phyloP scores from a whole-genome alignment of 2,113 vertebrate species.

The Gadus chalcogrammus region DNA sequence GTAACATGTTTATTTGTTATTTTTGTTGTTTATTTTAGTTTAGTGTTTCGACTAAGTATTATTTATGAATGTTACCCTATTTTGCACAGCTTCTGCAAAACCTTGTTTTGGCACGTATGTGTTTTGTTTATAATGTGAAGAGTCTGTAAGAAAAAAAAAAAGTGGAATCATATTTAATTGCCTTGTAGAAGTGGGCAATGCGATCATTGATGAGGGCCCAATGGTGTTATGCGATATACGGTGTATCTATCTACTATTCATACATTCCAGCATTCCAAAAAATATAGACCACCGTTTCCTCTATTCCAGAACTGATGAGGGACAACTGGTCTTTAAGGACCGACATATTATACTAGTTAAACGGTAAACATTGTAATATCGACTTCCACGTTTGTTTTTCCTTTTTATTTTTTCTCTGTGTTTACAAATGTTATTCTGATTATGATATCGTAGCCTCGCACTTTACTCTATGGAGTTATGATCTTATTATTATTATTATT shows the following conservation, averaged over 20 bases:
- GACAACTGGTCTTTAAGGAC: constrained; percentile 1
- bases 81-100: constrained; percentile 40
- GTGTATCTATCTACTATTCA: constrained; percentile 5
- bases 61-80: constrained; percentile 26
- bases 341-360: constrained; percentile 33
- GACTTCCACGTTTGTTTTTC: constrained; percentile 2
- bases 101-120: constrained; percentile 35
- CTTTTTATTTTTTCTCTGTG: constrained; percentile 22
- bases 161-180: constrained; percentile 10
- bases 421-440: constrained; percentile 26
- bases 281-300: constrained; percentile 13
- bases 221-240: constrained; percentile 33
- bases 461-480: constrained; percentile 30
- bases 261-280: constrained; percentile 51
- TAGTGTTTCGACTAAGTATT: constrained; percentile 10
- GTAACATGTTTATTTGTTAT: background rate
- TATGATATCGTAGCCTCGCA: constrained; percentile 44
- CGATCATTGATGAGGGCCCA: constrained; percentile 15
- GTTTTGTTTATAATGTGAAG: constrained; percentile 40
- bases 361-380: constrained; percentile 15
- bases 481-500: constrained; percentile 41
- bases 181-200: background rate
- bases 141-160: constrained; percentile 32
- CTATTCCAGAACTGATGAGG: background rate
- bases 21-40: constrained; percentile 1